Conservation (phyloP, 2,888 invertebrate species). For the Drosophila fungiperda region DNA sequence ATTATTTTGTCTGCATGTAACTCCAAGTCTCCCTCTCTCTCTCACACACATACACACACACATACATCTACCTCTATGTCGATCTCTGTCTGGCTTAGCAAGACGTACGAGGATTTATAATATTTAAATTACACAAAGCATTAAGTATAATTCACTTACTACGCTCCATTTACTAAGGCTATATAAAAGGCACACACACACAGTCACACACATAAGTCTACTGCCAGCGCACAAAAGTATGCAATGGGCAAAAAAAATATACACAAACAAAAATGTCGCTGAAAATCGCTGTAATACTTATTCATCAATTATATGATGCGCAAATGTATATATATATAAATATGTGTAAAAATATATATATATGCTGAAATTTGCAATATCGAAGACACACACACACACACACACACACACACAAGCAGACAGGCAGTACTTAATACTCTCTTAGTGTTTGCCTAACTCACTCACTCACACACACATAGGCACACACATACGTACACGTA, state of each 20-base stretch:
- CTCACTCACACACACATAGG: slow-evolving; percentile 31
- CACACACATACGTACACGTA: slow-evolving; percentile 20
- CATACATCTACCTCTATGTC: neutral
- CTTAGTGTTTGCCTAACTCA: slow-evolving; percentile 42
- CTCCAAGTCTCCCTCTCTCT: slow-evolving; percentile 2
- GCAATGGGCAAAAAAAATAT: slow-evolving; percentile 30
- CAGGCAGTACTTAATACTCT: slow-evolving; percentile 57
- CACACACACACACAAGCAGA: slow-evolving; percentile 31
- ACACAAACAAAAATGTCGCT: slow-evolving; percentile 62
- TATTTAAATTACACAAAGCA: slow-evolving; percentile 81
- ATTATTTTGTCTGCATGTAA: slow-evolving; percentile 47
- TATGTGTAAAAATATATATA: slow-evolving; percentile 30
- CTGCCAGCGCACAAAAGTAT: slow-evolving; percentile 55
- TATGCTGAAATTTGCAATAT: slow-evolving; percentile 77
- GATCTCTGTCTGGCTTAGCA: slow-evolving; percentile 20
- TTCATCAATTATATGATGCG: slow-evolving; percentile 83
- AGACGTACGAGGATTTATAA: slow-evolving; percentile 65
- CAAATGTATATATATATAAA: slow-evolving; percentile 57
- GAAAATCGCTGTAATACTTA: slow-evolving; percentile 82
- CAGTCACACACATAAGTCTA: slow-evolving; percentile 27
- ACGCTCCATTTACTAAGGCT: slow-evolving; percentile 79
- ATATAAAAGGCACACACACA: slow-evolving; percentile 54
- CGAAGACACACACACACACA: slow-evolving; percentile 49
- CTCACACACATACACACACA: neutral
- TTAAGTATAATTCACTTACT: slow-evolving; percentile 80